Conservation (phyloP, 2,888 invertebrate species). For the Ichneumoninae sp. region DNA sequence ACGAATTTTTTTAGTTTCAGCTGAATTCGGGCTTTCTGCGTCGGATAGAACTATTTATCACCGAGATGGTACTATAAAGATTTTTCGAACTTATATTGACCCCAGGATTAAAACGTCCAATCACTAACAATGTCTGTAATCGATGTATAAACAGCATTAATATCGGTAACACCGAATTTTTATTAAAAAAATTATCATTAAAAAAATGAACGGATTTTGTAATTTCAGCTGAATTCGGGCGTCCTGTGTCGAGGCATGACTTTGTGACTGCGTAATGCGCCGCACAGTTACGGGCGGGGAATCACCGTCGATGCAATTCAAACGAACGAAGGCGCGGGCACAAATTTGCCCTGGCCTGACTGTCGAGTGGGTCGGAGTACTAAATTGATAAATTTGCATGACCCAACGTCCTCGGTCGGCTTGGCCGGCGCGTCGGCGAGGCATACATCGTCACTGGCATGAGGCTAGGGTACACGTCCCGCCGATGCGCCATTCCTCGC, state of each 20-base stretch:
- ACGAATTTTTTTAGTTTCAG: background rate
- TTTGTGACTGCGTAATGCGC: slow-evolving; percentile 44
- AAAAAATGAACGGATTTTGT: background rate
- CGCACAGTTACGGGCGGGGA: slow-evolving; percentile 34
- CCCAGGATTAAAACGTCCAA: too few species aligned
- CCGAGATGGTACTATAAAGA: too few species aligned
- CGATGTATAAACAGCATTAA: too few species aligned
- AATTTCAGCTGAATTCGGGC: background rate
- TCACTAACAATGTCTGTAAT: too few species aligned
- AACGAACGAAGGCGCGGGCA: slow-evolving; percentile 30
- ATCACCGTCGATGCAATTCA: slow-evolving; percentile 51
- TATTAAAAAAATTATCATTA: background rate
- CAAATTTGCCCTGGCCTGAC: slow-evolving; percentile 22
- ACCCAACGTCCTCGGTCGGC: slow-evolving; percentile 74
- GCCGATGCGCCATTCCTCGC: slow-evolving; percentile 36
- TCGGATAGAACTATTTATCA: background rate
- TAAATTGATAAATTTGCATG: slow-evolving; percentile 83
- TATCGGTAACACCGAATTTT: too few species aligned
- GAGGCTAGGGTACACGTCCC: slow-evolving; percentile 38
- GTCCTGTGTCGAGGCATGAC: slow-evolving; percentile 18
- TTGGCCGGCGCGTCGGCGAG: slow-evolving; percentile 27
- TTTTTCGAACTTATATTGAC: too few species aligned
- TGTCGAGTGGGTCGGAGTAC: slow-evolving; percentile 74
- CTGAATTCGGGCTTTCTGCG: too few species aligned
- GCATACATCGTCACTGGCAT: slow-evolving; percentile 18